phyloP scores from a whole-genome alignment of 2,888 invertebrate genomes.

The Archips crataeganus region DNA sequence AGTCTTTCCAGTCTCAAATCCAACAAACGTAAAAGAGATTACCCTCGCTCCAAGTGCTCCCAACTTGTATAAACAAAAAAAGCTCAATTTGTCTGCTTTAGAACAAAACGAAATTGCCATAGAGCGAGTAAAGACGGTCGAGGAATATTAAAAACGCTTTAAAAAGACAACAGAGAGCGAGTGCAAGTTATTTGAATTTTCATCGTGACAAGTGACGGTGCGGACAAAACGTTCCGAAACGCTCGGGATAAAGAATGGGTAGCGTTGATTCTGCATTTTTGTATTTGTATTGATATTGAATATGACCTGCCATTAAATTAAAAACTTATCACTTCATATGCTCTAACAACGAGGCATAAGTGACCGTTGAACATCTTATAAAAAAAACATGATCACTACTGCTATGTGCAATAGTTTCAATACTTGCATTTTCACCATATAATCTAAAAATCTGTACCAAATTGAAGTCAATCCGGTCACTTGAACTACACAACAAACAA shows the following conservation, averaged over 20 bases:
- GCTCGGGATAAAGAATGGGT: background rate
- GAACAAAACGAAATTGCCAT: conserved; percentile 79
- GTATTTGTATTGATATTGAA: background rate
- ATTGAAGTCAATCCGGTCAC: no score
- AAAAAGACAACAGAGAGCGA: conserved; percentile 72
- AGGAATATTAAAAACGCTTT: conserved; percentile 83
- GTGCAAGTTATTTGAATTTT: conserved; percentile 76
- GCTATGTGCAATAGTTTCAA: no score
- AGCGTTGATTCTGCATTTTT: background rate
- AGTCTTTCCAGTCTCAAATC: conserved; percentile 74
- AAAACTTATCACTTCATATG: background rate
- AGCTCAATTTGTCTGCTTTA: conserved; percentile 77
- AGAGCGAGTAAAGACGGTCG: conserved; percentile 73
- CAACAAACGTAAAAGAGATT: conserved; percentile 84
- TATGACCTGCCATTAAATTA: background rate
- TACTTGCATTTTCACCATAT: no score
- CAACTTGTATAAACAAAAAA: conserved; percentile 83
- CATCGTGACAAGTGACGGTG: conserved; percentile 69
- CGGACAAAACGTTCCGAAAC: conserved; percentile 29
- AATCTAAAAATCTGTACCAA: no score
- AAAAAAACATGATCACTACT: background rate
- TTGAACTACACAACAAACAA: no score
- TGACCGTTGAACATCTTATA: background rate
- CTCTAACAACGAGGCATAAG: background rate
- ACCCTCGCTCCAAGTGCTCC: conserved; percentile 81